Percentiles rank a stretch among this genome's conserved stretches.
Conservation (phyloP, 1,140 invertebrate species). For the Parasteatoda tepidariorum region DNA sequence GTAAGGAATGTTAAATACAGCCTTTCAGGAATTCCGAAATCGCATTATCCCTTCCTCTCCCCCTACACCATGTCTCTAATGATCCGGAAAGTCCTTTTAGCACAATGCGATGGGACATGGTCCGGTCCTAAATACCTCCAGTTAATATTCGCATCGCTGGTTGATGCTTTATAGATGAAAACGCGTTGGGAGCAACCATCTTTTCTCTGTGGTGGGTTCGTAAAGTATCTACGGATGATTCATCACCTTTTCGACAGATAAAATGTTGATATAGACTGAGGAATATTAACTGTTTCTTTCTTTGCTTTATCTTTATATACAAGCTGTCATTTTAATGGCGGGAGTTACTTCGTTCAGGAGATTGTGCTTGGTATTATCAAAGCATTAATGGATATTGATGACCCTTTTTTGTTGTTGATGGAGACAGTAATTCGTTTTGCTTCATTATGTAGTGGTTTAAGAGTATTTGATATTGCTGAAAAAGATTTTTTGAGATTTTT, state of each 20-base stretch:
- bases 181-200: slow-evolving; percentile 9
- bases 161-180: slow-evolving; percentile 53
- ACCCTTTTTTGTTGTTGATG: too few relatives aligned
- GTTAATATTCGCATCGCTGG: slow-evolving; percentile 41
- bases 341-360: too few relatives aligned
- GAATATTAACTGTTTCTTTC: neutral
- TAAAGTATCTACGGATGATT: slow-evolving; percentile 10
- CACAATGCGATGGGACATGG: slow-evolving; percentile 17
- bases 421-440: too few relatives aligned
- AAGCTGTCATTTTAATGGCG: too few relatives aligned
- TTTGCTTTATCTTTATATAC: too few relatives aligned
- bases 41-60: slow-evolving; percentile 18
- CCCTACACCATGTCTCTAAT: neutral
- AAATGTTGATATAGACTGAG: neutral
- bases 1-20: neutral
- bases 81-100: slow-evolving; percentile 26
- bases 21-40: slow-evolving; percentile 11
- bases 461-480: too few relatives aligned
- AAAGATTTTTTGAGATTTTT: too few relatives aligned
- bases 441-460: too few relatives aligned
- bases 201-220: neutral
- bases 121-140: slow-evolving; percentile 30
- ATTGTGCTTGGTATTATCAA: too few relatives aligned
- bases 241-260: neutral
- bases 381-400: too few relatives aligned